Evolutionary conservation across 2,113 vertebrate species (phyloP), one percentile per base, ranked within the genome.

Genomic region (Protobothrops flavoviridis): DNA sequence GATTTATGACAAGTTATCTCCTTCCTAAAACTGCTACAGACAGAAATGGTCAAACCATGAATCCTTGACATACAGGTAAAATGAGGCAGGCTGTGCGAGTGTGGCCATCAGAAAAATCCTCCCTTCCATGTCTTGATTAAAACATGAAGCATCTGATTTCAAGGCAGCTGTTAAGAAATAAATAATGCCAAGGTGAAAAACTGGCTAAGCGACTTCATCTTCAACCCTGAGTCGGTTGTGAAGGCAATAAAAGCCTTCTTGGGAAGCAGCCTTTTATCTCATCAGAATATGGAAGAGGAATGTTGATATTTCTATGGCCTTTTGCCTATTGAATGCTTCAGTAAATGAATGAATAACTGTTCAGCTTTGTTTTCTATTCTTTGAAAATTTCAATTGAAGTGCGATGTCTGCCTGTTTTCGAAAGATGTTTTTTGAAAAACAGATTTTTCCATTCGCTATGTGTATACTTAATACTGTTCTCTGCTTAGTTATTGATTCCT

Each of bases 381-480:
- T 64, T 52, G 59, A 91, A 95, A 39, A 20, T 89, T 94, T 43
- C 91, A 53, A 89, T 90, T 94, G 56, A 90, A 89, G 48, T 94
- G 91, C 11, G 64, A 29, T 88, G 11, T n/a, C 6, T 87, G 21
- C 87, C 89, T 85, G 0, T 59, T 93, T 94, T 93, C 12, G 26
- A n/a, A 85, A 74, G 89, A 15, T 56, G 88, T 81, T 91, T 81
- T 91, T 91, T 20, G 13, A 17, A 56, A 61, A 95, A 93, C 0
- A 52, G 13, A 39, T n/a, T 91, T 74, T 92, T 69, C 91, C 1
- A 33, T 87, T 96, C 17, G 85, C 85, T 92, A 9, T 91, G 23
- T 90, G 52, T 33, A 87, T 33, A n/a, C 57, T 85, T 89, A 92
- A 91, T 81, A 52, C 12, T 88, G 89, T n/a, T 93, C 61, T 91